phyloP scores from a whole-genome alignment of 2,888 invertebrate species.

The Phragmatobia fuliginosa region DNA sequence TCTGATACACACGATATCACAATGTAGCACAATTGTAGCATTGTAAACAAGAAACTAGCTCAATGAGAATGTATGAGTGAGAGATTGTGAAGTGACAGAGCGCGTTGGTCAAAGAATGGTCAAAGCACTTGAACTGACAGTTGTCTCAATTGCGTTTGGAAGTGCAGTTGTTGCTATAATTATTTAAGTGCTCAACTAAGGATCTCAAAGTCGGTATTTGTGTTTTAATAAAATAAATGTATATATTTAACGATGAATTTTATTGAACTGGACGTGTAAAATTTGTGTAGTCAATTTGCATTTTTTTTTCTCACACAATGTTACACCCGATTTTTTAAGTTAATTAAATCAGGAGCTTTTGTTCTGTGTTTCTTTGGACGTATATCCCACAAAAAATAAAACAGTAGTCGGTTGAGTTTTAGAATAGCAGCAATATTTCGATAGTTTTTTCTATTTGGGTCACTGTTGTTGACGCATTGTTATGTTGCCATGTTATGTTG shows the following conservation, averaged over 20 bases:
- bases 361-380: neutral
- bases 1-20: too few species aligned
- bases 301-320: too few species aligned
- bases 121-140: neutral
- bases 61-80: neutral
- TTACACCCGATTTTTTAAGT: too few species aligned
- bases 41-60: neutral
- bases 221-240: too few species aligned
- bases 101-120: neutral
- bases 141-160: neutral
- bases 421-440: neutral
- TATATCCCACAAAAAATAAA: neutral
- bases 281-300: too few species aligned
- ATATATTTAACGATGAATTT: too few species aligned
- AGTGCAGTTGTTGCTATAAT: neutral
- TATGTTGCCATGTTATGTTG: too few species aligned
- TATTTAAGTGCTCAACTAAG: neutral
- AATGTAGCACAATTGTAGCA: neutral
- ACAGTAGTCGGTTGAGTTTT: neutral
- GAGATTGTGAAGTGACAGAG: neutral
- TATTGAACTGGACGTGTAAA: too few species aligned
- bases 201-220: too few species aligned
- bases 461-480: neutral
- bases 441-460: neutral
- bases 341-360: neutral